phyloP scores from a whole-genome alignment of 2,888 invertebrate genomes.

The Malthinus seriepunctatus region DNA sequence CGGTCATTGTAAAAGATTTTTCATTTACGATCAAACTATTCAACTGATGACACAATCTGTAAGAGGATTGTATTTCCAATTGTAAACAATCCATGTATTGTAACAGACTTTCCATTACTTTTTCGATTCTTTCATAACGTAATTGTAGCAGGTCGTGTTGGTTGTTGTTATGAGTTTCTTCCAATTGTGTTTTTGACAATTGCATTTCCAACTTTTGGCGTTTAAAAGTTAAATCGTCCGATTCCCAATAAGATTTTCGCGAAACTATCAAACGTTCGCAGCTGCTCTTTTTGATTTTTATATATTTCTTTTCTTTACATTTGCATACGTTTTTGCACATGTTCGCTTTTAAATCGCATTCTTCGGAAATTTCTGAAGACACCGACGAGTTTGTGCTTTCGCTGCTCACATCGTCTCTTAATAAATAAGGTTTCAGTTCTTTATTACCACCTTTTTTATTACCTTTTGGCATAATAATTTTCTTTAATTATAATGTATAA shows the following conservation, averaged over 20 bases:
- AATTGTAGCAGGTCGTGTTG: slow-evolving; percentile 21
- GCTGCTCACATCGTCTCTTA: not conserved
- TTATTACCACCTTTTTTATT: too few relatives aligned
- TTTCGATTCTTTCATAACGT: slow-evolving; percentile 24
- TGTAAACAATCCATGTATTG: slow-evolving; percentile 32
- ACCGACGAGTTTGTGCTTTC: not conserved
- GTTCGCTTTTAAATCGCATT: slow-evolving; percentile 3
- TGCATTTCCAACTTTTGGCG: slow-evolving; percentile 31
- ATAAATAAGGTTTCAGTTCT: too few relatives aligned
- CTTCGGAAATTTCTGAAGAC: not conserved
- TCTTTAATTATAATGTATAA: too few relatives aligned
- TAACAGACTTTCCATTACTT: slow-evolving; percentile 22
- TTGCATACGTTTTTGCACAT: slow-evolving; percentile 9
- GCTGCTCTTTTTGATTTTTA: slow-evolving; percentile 25
- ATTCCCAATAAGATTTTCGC: slow-evolving; percentile 18
- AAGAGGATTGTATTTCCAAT: slow-evolving; percentile 29
- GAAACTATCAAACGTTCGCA: slow-evolving; percentile 17
- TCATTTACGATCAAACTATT: slow-evolving; percentile 22
- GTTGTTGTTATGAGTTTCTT: slow-evolving; percentile 26
- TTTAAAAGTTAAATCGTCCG: slow-evolving; percentile 21
- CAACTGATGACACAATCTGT: slow-evolving; percentile 27
- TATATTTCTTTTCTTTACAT: slow-evolving; percentile 18
- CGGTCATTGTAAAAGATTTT: slow-evolving; percentile 20
- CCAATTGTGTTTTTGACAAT: slow-evolving; percentile 28
- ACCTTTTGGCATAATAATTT: too few relatives aligned